A percentile compares a stretch with the other conserved stretches of the same genome.
These are phyloP conservation scores for Amazona vittata DNA, from an alignment of 2,113 vertebrate species.

Conservation along the genomic window DNA sequence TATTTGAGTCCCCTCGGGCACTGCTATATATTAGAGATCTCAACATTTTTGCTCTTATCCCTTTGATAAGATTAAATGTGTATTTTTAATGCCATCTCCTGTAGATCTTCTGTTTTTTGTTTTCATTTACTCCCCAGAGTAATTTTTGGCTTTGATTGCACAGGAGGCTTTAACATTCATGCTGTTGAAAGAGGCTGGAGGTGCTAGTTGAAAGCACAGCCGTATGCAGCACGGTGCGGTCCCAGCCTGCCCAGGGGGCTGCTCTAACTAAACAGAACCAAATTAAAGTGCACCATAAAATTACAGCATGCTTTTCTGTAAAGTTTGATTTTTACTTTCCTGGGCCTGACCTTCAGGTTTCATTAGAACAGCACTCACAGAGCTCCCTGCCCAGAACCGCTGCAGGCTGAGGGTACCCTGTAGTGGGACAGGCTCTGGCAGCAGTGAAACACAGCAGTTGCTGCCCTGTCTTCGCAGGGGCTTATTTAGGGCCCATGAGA, in stretches of 20 bases:
- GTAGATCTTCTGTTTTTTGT: fast-evolving
- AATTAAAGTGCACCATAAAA: slow-evolving; percentile 75
- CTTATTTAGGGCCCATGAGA: not conserved
- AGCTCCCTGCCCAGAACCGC: slow-evolving; percentile 2
- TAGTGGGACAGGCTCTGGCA: slow-evolving; percentile 43
- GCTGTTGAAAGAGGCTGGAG: not conserved
- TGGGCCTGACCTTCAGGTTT: slow-evolving; percentile 61
- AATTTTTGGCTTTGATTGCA: slow-evolving; percentile 46
- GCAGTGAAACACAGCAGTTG: not conserved
- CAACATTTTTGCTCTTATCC: slow-evolving; percentile 19
- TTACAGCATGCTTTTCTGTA: slow-evolving; percentile 76
- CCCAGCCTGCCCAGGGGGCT: slow-evolving; percentile 67
- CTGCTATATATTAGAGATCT: not conserved
- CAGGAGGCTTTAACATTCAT: slow-evolving; percentile 54
- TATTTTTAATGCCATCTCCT: slow-evolving; percentile 7
- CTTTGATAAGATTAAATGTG: slow-evolving; percentile 1
- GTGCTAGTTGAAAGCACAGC: slow-evolving; percentile 24
- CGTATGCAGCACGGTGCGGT: not conserved
- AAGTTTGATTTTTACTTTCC: slow-evolving; percentile 43
- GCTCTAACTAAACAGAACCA: slow-evolving; percentile 70
- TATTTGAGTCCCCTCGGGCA: not conserved
- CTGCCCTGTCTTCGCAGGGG: not conserved
- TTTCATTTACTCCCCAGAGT: not conserved
- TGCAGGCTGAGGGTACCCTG: slow-evolving; percentile 55
- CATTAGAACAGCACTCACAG: slow-evolving; percentile 32